Conservation (phyloP, 2,113 vertebrate species). For the Etia nguti region DNA sequence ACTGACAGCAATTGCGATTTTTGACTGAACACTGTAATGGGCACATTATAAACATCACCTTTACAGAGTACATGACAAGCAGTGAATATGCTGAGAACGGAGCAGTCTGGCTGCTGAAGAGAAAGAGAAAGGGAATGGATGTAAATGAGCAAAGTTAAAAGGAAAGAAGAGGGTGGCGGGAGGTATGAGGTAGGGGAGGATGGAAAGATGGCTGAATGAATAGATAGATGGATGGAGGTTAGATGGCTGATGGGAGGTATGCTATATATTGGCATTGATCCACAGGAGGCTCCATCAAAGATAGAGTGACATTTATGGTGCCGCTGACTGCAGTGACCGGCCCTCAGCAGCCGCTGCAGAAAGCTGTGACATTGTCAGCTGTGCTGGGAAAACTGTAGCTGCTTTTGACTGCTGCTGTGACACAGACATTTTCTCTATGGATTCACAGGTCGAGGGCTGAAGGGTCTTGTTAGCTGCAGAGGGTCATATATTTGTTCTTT, state of each 20-base stretch:
- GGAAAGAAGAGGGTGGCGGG: not conserved
- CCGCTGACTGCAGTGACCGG: not conserved
- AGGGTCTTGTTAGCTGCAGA: constrained; percentile 22
- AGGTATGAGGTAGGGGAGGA: not conserved
- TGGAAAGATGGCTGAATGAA: constrained; percentile 9
- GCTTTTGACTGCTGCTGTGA: constrained; percentile 29
- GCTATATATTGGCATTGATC: constrained; percentile 66
- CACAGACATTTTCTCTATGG: constrained; percentile 12
- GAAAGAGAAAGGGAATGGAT: not conserved
- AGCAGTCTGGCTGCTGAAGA: not conserved
- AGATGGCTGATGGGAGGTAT: constrained; percentile 40
- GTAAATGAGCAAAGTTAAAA: constrained; percentile 42
- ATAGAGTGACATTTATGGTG: constrained; percentile 61
- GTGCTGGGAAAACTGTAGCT: constrained; percentile 11
- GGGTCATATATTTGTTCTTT: not conserved
- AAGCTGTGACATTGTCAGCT: constrained; percentile 45
- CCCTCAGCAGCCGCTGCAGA: constrained; percentile 24
- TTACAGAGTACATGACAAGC: not conserved
- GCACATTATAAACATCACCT: not conserved
- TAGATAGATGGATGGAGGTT: constrained; percentile 11
- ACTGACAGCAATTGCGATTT: not conserved
- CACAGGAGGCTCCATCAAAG: constrained; percentile 60
- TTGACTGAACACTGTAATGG: not conserved
- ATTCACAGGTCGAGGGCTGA: constrained; percentile 4
- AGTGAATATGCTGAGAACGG: not conserved